These are phyloP conservation scores for Sander vitreus DNA, from an alignment of 2,113 vertebrate genomes.

Conservation along the genomic window DNA sequence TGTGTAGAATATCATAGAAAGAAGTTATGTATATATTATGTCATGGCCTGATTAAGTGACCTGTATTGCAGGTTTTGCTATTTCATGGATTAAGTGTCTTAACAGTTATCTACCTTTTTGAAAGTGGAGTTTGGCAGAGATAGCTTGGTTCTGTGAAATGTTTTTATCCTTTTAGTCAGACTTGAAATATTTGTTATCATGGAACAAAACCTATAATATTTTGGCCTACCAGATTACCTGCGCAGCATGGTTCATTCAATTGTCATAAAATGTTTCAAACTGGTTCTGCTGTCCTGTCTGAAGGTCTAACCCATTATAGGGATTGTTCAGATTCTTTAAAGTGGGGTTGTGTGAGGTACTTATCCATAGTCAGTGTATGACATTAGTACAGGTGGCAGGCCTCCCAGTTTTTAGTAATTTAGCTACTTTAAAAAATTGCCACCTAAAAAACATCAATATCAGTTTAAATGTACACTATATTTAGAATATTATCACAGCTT, in stretches of 20 bases:
- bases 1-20: conserved; percentile 23
- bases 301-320: background rate
- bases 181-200: background rate
- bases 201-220: conserved; percentile 34
- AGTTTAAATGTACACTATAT: no score
- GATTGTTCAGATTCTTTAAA: no score
- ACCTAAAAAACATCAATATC: no score
- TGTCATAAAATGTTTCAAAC: conserved; percentile 33
- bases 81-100: conserved; percentile 43
- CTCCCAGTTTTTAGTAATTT: no score
- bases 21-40: conserved; percentile 39
- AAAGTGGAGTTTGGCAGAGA: conserved; percentile 11
- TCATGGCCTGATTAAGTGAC: conserved; percentile 54
- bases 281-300: conserved; percentile 3
- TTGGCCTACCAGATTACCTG: conserved; percentile 4
- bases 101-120: background rate
- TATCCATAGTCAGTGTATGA: no score
- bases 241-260: background rate
- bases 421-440: no score
- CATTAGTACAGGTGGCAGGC: no score
- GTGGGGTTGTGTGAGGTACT: no score
- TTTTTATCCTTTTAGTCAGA: conserved; percentile 32
- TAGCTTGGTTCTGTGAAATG: conserved; percentile 8
- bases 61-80: conserved; percentile 40
- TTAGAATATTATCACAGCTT: no score